Conservation (phyloP, 2,113 vertebrate genomes). For the Chiloscyllium plagiosum region DNA sequence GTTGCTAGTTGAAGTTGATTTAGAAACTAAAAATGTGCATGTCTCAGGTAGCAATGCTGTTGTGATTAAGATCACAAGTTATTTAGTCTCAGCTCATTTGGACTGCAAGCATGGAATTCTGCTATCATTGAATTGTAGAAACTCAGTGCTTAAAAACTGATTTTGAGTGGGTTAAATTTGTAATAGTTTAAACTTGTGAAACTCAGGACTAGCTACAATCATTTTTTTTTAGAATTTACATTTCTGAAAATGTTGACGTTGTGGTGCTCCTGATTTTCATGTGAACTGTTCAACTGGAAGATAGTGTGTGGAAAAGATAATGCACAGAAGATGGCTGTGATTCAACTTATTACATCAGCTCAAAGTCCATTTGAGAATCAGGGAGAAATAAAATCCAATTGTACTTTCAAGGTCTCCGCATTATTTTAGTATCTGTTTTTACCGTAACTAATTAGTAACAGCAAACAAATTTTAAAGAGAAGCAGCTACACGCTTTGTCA, state of each 20-base stretch:
- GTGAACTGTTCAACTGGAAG: conserved; percentile 8
- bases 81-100: neutral
- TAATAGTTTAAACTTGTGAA: neutral
- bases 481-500: neutral
- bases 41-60: neutral
- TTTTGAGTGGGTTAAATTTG: neutral
- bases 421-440: neutral
- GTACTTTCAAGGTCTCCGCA: neutral
- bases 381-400: neutral
- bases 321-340: conserved; percentile 32
- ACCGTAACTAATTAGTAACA: neutral
- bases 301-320: neutral
- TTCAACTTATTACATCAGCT: conserved; percentile 34
- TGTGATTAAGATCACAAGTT: neutral
- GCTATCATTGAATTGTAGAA: neutral
- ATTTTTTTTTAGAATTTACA: neutral
- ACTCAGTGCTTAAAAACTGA: neutral
- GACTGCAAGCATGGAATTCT: conserved; percentile 6
- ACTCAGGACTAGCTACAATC: too few relatives aligned
- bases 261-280: neutral
- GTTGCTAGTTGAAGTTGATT: neutral
- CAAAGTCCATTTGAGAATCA: conserved; percentile 16
- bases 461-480: neutral
- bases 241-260: neutral
- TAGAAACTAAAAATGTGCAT: neutral